Evolutionary conservation across 1,140 invertebrate species (phyloP).

Genomic region (Drosophila carrolli): DNA sequence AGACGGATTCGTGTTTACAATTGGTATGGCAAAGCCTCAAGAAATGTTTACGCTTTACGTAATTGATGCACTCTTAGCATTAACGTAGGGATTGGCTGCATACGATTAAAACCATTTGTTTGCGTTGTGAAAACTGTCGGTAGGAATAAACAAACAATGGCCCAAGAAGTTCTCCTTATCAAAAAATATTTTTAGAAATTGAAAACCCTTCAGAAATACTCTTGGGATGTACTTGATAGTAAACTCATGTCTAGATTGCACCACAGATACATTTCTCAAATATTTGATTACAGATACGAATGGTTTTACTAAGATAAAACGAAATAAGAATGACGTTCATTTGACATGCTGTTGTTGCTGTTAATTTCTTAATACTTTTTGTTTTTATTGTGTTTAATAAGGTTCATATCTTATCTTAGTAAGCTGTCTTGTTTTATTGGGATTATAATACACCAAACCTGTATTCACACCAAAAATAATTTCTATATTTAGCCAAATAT

Average conservation of each 20-base stretch:
- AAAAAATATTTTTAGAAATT: not conserved
- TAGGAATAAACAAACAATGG: slow-evolving; percentile 14
- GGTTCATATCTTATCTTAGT: not conserved
- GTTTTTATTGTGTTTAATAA: not conserved
- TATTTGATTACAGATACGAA: not conserved
- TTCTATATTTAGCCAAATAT: not conserved
- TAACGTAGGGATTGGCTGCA: not conserved
- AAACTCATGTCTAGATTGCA: not conserved
- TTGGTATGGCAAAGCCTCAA: slow-evolving; percentile 11
- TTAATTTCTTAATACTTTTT: not conserved
- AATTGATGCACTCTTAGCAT: slow-evolving; percentile 24
- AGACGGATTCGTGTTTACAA: slow-evolving; percentile 13
- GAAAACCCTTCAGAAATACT: not conserved
- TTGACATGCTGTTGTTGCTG: not conserved
- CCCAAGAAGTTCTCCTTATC: not conserved
- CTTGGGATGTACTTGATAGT: not conserved
- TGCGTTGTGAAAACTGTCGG: not conserved
- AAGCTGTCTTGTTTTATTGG: slow-evolving; percentile 7
- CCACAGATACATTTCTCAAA: slow-evolving; percentile 1
- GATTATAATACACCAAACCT: not conserved
- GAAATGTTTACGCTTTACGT: slow-evolving; percentile 29
- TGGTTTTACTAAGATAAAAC: not conserved
- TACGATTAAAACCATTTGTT: slow-evolving; percentile 11
- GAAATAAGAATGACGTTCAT: not conserved
- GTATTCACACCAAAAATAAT: slow-evolving; percentile 6